These are phyloP conservation scores for Reinhardtius hippoglossoides DNA, from an alignment of 2,113 vertebrate genomes.

Conservation along the genomic window DNA sequence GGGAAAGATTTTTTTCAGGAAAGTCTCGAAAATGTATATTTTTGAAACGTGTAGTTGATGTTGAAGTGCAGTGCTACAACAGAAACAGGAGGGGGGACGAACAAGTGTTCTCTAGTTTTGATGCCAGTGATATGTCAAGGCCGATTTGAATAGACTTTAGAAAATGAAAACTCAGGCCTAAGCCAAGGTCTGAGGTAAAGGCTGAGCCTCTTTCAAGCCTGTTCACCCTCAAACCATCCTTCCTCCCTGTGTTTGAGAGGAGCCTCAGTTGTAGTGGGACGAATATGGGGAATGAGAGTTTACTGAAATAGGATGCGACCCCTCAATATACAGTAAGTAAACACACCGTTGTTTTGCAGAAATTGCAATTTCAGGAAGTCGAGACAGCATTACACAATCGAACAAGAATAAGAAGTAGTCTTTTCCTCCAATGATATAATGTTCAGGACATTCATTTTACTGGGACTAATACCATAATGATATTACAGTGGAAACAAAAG, in stretches of 20 bases:
- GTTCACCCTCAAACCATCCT: neutral
- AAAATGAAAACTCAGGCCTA: neutral
- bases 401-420: too few relatives aligned
- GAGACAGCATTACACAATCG: too few relatives aligned
- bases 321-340: too few relatives aligned
- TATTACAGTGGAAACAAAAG: too few relatives aligned
- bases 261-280: neutral
- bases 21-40: neutral
- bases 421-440: too few relatives aligned
- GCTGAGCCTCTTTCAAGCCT: neutral
- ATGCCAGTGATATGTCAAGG: constrained; percentile 16
- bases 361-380: too few relatives aligned
- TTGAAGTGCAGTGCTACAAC: neutral
- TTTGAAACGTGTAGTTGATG: neutral
- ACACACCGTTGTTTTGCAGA: too few relatives aligned
- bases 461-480: too few relatives aligned
- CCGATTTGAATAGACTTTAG: neutral
- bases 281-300: neutral
- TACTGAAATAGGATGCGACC: too few relatives aligned
- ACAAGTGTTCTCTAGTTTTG: constrained; percentile 4
- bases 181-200: constrained; percentile 1
- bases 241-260: too few relatives aligned
- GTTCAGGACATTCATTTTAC: too few relatives aligned
- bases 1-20: neutral
- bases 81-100: neutral